Conservation (phyloP, 2,113 vertebrate species). For the Steatornis caripensis region DNA sequence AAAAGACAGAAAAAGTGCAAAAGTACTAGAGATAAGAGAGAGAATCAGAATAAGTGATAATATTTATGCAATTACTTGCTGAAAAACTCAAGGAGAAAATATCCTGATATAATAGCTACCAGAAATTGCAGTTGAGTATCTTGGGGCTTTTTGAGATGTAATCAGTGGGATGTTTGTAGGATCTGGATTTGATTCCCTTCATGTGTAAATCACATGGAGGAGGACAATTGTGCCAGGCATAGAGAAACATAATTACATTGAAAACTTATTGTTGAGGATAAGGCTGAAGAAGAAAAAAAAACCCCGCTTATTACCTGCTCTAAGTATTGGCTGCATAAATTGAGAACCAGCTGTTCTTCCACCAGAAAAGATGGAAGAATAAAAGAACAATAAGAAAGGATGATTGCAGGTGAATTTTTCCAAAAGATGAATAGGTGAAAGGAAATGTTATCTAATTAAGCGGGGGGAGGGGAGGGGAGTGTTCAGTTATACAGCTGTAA, state of each 20-base stretch:
- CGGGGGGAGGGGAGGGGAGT: no score
- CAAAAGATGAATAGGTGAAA: background rate
- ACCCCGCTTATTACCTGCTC: background rate
- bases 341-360: background rate
- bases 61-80: background rate
- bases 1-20: background rate
- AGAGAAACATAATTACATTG: background rate
- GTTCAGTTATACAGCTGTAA: background rate
- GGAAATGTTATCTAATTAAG: background rate
- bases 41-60: background rate
- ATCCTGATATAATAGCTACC: background rate
- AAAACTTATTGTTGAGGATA: background rate
- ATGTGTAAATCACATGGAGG: background rate
- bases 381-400: background rate
- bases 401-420: background rate
- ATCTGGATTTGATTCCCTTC: conserved; percentile 3
- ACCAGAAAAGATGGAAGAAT: background rate
- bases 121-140: background rate
- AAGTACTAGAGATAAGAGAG: background rate
- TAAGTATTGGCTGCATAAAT: background rate
- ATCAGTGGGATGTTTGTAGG: background rate
- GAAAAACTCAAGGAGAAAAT: background rate
- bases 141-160: background rate
- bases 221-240: background rate
- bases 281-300: background rate